These are phyloP conservation scores for Cephus cinctus DNA, from an alignment of 1,140 invertebrate species.

Conservation along the genomic window DNA sequence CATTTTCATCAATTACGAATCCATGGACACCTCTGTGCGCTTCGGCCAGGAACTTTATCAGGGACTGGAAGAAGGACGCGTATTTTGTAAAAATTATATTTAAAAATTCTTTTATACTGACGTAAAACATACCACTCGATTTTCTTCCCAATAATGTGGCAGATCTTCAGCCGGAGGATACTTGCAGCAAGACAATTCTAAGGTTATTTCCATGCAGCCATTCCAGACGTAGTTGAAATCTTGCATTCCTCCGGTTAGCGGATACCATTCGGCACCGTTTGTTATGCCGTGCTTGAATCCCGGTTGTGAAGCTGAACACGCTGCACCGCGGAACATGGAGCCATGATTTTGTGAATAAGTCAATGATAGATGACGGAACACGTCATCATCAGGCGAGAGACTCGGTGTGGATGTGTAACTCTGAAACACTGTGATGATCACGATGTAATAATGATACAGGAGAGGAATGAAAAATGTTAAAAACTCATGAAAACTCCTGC, in stretches of 20 bases:
- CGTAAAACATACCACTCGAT: constrained; percentile 71
- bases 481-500: no score
- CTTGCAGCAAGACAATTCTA: constrained; percentile 97
- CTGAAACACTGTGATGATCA: constrained; percentile 81
- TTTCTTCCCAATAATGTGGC: constrained; percentile 92
- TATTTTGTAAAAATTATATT: no score
- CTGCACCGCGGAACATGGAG: constrained; percentile 79
- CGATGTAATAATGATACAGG: no score
- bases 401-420: constrained; percentile 74
- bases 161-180: constrained; percentile 84
- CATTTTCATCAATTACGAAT: constrained; percentile 79
- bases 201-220: constrained; percentile 97
- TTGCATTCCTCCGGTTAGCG: constrained; percentile 88
- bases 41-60: constrained; percentile 85
- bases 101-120: no score
- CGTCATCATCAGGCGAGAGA: constrained; percentile 89
- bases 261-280: constrained; percentile 92
- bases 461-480: no score
- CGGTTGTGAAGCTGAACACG: constrained; percentile 73
- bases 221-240: constrained; percentile 98
- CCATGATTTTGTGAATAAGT: constrained; percentile 88
- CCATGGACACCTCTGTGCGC: constrained; percentile 83
- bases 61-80: constrained; percentile 61
- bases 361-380: constrained; percentile 86
- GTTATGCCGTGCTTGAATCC: constrained; percentile 85